Percentiles rank a stretch among this genome's conserved stretches.
Conservation (phyloP, 2,113 vertebrate genomes). For the Rattus rattus region DNA sequence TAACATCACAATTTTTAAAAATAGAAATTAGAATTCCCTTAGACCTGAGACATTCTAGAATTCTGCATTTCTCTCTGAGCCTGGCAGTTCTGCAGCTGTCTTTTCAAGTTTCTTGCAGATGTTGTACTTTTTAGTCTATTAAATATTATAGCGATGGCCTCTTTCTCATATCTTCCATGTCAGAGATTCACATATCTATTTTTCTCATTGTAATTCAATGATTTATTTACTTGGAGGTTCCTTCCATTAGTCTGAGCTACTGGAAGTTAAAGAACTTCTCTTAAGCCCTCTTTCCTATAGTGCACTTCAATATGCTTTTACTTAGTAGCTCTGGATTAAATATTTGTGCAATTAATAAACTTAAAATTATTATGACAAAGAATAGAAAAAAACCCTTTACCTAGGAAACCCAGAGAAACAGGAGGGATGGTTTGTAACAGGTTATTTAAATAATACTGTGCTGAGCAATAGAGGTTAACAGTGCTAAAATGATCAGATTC, state of each 20-base stretch:
- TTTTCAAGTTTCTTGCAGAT: constrained; percentile 50
- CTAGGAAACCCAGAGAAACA: background rate
- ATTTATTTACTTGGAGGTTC: constrained; percentile 49
- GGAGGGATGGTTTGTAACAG: constrained; percentile 22
- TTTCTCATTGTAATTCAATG: constrained; percentile 13
- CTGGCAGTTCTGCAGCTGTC: background rate
- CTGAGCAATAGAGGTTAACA: background rate
- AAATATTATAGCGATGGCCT: constrained; percentile 43
- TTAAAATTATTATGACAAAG: constrained; percentile 26
- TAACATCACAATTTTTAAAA: background rate
- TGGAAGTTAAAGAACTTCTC: background rate
- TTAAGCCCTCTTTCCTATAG: background rate
- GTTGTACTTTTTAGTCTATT: constrained; percentile 44
- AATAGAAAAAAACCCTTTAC: constrained; percentile 46
- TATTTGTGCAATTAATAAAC: background rate
- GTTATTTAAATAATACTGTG: background rate
- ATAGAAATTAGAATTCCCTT: background rate
- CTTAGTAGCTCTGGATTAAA: constrained; percentile 37
- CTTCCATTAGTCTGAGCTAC: constrained; percentile 10
- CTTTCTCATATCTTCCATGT: constrained; percentile 51
- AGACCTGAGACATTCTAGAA: constrained; percentile 3
- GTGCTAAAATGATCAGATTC: constrained; percentile 35
- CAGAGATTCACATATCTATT: constrained; percentile 15
- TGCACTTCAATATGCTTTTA: constrained; percentile 19
- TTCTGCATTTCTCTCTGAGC: constrained; percentile 8